Percentiles rank a stretch among this genome's conserved stretches.
Conservation (phyloP, 2,113 vertebrate species). For the Cricetomys ansorgei region DNA sequence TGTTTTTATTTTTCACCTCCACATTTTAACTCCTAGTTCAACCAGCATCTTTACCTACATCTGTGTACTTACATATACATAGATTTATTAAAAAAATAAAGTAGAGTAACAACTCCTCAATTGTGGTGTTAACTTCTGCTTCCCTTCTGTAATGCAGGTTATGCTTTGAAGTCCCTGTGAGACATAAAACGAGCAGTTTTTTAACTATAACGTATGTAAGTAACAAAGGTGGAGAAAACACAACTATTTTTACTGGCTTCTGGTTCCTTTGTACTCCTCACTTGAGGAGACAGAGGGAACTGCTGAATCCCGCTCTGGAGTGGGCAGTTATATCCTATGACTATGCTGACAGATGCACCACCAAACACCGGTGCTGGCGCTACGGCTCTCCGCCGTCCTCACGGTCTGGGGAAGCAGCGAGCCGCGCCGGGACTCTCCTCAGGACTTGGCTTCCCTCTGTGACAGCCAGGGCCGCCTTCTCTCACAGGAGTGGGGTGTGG, state of each 20-base stretch:
- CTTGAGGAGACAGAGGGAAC: background rate
- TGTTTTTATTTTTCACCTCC: conserved; percentile 28
- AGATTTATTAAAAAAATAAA: conserved; percentile 80
- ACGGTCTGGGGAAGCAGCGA: background rate
- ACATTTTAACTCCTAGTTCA: conserved; percentile 47
- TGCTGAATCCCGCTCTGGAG: background rate
- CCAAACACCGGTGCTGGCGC: no score
- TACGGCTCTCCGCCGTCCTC: background rate
- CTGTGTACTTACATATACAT: conserved; percentile 79
- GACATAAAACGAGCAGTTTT: conserved; percentile 50
- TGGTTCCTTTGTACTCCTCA: conserved; percentile 9
- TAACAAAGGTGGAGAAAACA: background rate
- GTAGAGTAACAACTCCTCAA: conserved; percentile 80
- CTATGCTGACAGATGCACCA: background rate
- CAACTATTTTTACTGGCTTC: background rate
- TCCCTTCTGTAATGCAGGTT: conserved; percentile 54
- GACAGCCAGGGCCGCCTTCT: background rate
- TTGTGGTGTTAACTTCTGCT: conserved; percentile 67
- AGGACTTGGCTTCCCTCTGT: background rate
- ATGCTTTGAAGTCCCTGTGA: conserved; percentile 61
- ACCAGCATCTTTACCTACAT: background rate
- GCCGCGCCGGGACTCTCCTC: no score
- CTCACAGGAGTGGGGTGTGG: background rate
- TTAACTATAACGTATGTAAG: background rate
- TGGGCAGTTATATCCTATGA: background rate